Evolutionary conservation across 2,113 vertebrate species (phyloP).

Genomic region (Synodontis membranacea): DNA sequence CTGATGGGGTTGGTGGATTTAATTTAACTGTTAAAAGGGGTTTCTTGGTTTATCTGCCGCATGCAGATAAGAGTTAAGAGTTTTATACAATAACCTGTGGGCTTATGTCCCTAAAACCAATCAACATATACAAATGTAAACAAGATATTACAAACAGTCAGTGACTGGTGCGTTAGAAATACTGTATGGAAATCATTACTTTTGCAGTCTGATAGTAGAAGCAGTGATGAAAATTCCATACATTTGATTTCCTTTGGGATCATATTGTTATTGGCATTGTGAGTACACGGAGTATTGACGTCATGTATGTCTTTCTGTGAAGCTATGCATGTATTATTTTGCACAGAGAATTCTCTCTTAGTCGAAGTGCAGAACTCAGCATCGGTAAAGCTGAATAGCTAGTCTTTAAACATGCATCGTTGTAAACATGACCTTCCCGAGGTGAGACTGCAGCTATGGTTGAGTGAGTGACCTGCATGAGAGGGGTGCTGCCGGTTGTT

Average conservation of each 20-base stretch:
- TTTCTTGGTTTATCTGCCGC: no score
- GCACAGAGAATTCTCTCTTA: background rate
- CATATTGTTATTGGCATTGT: background rate
- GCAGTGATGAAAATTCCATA: no score
- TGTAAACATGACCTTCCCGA: conserved; percentile 19
- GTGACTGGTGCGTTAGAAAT: no score
- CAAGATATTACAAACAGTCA: background rate
- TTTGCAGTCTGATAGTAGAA: no score
- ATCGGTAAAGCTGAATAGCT: background rate
- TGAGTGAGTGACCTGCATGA: background rate
- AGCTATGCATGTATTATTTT: background rate
- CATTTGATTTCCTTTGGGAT: no score
- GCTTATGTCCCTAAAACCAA: background rate
- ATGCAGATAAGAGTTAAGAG: background rate
- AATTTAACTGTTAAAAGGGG: no score
- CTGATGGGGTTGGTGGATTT: background rate
- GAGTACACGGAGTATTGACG: background rate
- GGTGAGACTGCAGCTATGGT: background rate
- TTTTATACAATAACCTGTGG: background rate
- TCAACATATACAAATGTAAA: background rate
- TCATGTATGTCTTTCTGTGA: background rate
- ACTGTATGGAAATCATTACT: no score
- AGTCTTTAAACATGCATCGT: background rate
- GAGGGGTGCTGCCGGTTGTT: background rate
- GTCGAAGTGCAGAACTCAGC: background rate